These are phyloP conservation scores for Geodia barretti DNA, from an alignment of 37 sponge, comb jelly and placozoan species.

Conservation along the genomic window DNA sequence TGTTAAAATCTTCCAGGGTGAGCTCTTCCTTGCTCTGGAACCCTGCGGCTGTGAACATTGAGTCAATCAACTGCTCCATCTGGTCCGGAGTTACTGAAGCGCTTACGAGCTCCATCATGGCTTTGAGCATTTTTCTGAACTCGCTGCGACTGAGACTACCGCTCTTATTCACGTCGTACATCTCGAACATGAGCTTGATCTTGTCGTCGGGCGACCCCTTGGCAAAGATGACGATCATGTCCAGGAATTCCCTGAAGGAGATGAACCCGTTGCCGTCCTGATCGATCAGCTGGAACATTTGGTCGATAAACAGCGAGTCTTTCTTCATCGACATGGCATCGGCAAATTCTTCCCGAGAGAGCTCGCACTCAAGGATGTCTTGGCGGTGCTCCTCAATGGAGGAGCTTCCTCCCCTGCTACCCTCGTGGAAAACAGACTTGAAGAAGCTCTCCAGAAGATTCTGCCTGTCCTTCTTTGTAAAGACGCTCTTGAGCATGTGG, in stretches of 20 bases:
- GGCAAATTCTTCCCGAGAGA: constrained; percentile 90
- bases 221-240: constrained; percentile 90
- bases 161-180: constrained; percentile 89
- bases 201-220: constrained; percentile 94
- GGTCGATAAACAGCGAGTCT: constrained; percentile 91
- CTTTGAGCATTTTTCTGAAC: constrained; percentile 92
- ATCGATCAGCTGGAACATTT: constrained; percentile 95
- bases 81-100: constrained; percentile 79
- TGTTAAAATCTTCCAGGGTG: constrained; percentile 87
- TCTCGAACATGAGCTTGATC: constrained; percentile 94
- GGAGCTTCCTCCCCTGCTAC: constrained; percentile 4
- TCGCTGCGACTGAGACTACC: constrained; percentile 72
- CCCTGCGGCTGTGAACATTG: constrained; percentile 84
- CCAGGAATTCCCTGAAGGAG: constrained; percentile 92
- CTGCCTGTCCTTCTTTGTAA: constrained; percentile 84
- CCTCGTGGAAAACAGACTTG: constrained; percentile 83
- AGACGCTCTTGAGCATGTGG: constrained; percentile 38
- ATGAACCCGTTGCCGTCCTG: constrained; percentile 86
- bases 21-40: constrained; percentile 83
- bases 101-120: constrained; percentile 95
- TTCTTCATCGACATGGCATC: constrained; percentile 87
- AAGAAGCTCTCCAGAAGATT: constrained; percentile 83
- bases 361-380: constrained; percentile 71
- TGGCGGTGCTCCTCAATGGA: constrained; percentile 12
- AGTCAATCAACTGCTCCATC: constrained; percentile 74